These are phyloP conservation scores for Paracanthobrama guichenoti DNA, from an alignment of 2,113 vertebrate species.

Conservation along the genomic window DNA sequence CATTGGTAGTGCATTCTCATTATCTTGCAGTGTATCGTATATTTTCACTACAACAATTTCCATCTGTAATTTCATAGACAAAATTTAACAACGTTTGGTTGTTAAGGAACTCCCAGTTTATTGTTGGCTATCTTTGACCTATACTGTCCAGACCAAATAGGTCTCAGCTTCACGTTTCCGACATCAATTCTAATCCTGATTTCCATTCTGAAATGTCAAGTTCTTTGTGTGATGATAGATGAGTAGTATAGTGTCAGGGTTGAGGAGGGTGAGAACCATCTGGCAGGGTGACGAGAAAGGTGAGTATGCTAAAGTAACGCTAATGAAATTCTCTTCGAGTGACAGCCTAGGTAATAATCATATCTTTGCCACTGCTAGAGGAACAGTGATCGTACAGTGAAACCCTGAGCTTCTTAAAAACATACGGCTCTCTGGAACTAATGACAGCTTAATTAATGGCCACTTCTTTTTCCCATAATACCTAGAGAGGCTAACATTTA, in stretches of 20 bases:
- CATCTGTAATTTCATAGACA: not conserved
- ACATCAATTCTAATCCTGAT: not conserved
- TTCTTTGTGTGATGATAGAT: slow-evolving; percentile 37
- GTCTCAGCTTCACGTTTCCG: not conserved
- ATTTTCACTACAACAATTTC: not conserved
- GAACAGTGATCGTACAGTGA: slow-evolving; percentile 51
- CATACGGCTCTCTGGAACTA: slow-evolving; percentile 56
- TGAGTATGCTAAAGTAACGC: slow-evolving; percentile 46
- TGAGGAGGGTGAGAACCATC: slow-evolving; percentile 12
- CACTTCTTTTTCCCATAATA: not conserved
- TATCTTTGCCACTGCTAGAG: slow-evolving; percentile 52
- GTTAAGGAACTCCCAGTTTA: not conserved
- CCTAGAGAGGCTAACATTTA: not conserved
- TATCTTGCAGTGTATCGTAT: not conserved
- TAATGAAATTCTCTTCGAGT: slow-evolving; percentile 55
- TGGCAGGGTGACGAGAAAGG: slow-evolving; percentile 46
- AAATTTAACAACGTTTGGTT: not conserved
- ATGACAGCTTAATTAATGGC: slow-evolving; percentile 46
- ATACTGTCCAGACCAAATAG: not conserved
- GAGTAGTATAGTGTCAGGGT: slow-evolving; percentile 18
- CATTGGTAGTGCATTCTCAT: not conserved
- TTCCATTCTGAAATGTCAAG: slow-evolving; percentile 16
- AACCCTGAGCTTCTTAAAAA: slow-evolving; percentile 51
- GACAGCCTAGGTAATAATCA: slow-evolving; percentile 64
- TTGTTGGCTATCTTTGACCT: not conserved